These are phyloP conservation scores for Talpa occidentalis DNA, from an alignment of 2,113 vertebrate genomes.

Conservation along the genomic window DNA sequence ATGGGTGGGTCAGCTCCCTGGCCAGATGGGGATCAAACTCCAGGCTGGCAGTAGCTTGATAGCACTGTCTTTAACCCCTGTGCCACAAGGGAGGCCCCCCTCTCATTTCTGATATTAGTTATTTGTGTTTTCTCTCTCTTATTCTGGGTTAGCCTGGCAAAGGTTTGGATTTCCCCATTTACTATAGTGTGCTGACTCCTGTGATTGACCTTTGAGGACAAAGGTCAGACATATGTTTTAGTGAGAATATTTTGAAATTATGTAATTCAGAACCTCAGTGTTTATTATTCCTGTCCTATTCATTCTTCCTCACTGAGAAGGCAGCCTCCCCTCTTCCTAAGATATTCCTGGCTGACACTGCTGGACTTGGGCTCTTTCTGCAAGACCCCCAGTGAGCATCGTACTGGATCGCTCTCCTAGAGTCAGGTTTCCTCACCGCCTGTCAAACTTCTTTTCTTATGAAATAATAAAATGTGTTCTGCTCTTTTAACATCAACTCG, in stretches of 20 bases:
- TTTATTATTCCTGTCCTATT: neutral
- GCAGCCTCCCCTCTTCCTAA: neutral
- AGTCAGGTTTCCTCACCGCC: neutral
- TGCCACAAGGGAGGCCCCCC: no score
- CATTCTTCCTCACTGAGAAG: neutral
- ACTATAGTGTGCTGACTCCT: neutral
- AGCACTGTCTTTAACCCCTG: no score
- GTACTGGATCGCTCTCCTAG: neutral
- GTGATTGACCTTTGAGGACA: neutral
- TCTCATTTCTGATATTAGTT: neutral
- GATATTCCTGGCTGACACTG: neutral
- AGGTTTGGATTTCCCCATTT: neutral
- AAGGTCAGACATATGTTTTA: neutral
- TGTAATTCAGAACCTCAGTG: neutral
- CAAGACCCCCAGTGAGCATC: neutral
- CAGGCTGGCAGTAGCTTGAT: no score
- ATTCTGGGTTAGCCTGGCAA: neutral
- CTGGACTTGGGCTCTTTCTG: neutral
- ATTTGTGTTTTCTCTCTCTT: neutral
- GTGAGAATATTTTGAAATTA: neutral
- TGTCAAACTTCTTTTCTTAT: neutral
- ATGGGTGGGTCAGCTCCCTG: no score
- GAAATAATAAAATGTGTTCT: neutral
- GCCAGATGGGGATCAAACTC: no score
- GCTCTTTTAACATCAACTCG: neutral